phyloP scores from a whole-genome alignment of 1,140 invertebrate species.

The Scaptomyza hsui region DNA sequence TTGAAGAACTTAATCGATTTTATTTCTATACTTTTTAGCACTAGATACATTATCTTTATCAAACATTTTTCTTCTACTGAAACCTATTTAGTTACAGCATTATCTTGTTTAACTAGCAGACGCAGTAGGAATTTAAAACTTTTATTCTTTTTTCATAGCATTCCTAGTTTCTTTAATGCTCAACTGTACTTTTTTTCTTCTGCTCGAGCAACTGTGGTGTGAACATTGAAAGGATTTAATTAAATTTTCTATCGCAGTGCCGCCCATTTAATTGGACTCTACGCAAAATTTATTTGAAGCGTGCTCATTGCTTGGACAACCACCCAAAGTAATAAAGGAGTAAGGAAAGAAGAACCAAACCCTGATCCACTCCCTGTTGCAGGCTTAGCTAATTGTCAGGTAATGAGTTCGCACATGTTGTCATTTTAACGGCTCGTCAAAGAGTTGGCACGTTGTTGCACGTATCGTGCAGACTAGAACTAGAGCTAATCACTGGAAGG shows the following conservation, averaged over 20 bases:
- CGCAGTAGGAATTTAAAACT: too few relatives aligned
- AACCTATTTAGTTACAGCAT: too few relatives aligned
- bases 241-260: constrained; percentile 41
- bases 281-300: constrained; percentile 37
- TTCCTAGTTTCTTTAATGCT: background rate
- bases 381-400: constrained; percentile 23
- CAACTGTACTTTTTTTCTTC: background rate
- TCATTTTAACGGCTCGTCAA: constrained; percentile 35
- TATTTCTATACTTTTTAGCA: too few relatives aligned
- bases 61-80: too few relatives aligned
- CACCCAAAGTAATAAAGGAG: background rate
- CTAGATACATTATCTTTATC: too few relatives aligned
- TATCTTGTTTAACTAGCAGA: too few relatives aligned
- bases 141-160: too few relatives aligned
- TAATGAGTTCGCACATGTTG: constrained; percentile 40
- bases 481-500: background rate
- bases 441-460: constrained; percentile 43
- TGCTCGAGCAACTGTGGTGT: background rate
- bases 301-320: constrained; percentile 43
- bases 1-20: too few relatives aligned
- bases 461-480: constrained; percentile 1
- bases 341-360: background rate
- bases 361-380: background rate
- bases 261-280: constrained; percentile 40
- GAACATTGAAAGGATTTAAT: constrained; percentile 26